Evolutionary conservation across 2,113 vertebrate genomes (phyloP), one percentile per base, ranked within the genome.

Genomic region (Urocitellus parryii): DNA sequence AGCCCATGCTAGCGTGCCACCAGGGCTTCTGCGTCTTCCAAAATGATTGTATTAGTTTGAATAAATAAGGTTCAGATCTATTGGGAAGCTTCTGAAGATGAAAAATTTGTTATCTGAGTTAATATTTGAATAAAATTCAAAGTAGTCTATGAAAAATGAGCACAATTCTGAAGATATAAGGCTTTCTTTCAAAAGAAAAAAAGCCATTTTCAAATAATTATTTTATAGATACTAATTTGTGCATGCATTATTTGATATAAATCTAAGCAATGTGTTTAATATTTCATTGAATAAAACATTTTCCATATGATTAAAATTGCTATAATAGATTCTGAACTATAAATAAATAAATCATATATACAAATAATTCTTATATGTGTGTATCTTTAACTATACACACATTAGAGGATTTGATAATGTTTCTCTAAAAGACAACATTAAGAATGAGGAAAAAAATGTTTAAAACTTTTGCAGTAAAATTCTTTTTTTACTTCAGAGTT

Each of bases 81-180:
- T 5, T 93, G 32, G 25, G 53, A 93, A 79, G 6, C 2, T 56
- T 94, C 96, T 8, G 0, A 92, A 90, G 39, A 22, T 84, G 8
- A 91, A 83, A 72, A 37, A 45, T 73, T 39, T 58, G 20, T 93
- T 78, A 8, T 91, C 3, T 83, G 10, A 83, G 7, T 68, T 80
- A 96, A 77, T 88, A 65, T 84, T 88, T 81, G 82, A 92, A 61
- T 82, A 65, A 85, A 20, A 8, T 63, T 78, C 74, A 34, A 90
- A 93, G 11, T 45, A 12, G 16, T 77, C 16, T 39, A 10, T 37
- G 8, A 91, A 45, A 61, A 94, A 10, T 27, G 37, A 80, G 70
- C 37, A 39, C 27, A 13, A n/a, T 88, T 89, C 67, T 92, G 2
- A 74, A 91, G 37, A 42, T 61, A 85, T 78, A 63, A 92, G 3